Evolutionary conservation across 35 echinoderm and acorn worm species (phyloP), one percentile per base, ranked within the genome.

Genomic region (Lytechinus pictus): DNA sequence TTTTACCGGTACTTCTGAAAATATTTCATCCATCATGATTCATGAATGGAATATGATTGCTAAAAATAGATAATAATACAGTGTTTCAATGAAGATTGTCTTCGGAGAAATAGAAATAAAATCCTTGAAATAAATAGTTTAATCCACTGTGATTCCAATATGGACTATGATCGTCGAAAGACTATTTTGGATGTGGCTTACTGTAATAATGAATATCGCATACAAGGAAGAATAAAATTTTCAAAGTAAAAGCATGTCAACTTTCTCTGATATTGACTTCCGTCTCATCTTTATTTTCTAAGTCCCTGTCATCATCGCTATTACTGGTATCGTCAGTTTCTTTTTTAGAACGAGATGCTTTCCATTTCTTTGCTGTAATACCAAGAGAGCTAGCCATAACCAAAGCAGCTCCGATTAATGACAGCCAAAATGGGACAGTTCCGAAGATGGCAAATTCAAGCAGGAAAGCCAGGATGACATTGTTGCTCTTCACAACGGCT

Each of bases 361-460:
- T 53, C 94, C 94, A 95, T 61, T 91, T 95, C 87, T 89, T 89
- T 27, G 91, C 8, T 54, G 53, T 95, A 57, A 95, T 66, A 11
- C 95, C 95, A 33, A 95, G 54, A 57, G 95, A 90, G 54, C 86
- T 89, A 28, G 10, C 27, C 52, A 91, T 51, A 10, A 95, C 71
- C 28, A 95, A 10, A 58, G 29, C 4, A 27, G 86, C 87, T 55
- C 95, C 95, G 6, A 95, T 55, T 27, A 91, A 10, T 52, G 95
- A 90, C 53, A 89, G 10, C 95, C 95, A 95, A 24, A 58, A 60
- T 55, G 95, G 95, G 12, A 86, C 57, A 29, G 95, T 95, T 61
- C 95, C 95, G 27, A 95, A 95, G 19, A 95, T 44, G 13, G 72
- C 52, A 71, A 91, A 95, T 28, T 95, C 86, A 7, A 95, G 16